Evolutionary conservation across 2,797 vertebrate species (phyloP).

Genomic region (Galagoides demidoff): DNA sequence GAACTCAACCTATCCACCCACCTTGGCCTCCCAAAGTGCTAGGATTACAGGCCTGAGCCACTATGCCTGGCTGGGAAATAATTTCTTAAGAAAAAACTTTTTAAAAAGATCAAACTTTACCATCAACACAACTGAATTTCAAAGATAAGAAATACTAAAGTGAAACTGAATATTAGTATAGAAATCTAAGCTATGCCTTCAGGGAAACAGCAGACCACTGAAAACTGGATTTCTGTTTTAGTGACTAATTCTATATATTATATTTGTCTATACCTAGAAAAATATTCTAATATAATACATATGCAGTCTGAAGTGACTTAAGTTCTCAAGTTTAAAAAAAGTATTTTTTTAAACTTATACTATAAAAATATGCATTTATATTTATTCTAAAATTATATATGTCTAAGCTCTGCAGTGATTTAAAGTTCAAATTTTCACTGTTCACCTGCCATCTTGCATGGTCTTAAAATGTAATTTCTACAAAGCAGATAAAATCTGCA

Average conservation of each 20-base stretch:
- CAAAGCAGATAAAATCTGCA: background rate
- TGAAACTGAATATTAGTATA: background rate
- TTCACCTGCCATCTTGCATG: constrained; percentile 41
- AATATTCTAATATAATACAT: constrained; percentile 49
- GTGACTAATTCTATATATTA: constrained; percentile 47
- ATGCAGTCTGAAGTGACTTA: constrained; percentile 53
- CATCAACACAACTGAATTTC: constrained; percentile 23
- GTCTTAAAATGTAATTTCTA: constrained; percentile 50
- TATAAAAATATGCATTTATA: constrained; percentile 58
- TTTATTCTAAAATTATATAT: constrained; percentile 29
- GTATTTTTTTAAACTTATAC: background rate
- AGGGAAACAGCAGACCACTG: background rate
- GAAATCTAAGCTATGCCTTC: background rate
- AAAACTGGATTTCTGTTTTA: constrained; percentile 34
- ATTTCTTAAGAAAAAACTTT: constrained; percentile 36
- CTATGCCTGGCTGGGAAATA: background rate
- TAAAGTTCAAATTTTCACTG: constrained; percentile 18
- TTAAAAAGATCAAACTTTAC: constrained; percentile 47
- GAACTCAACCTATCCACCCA: too few species aligned
- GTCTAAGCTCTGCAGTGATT: constrained; percentile 45
- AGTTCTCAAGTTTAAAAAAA: constrained; percentile 62
- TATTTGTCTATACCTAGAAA: constrained; percentile 46
- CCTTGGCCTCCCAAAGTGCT: too few species aligned
- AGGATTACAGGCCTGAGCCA: too few species aligned
- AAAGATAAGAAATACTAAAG: background rate